phyloP scores from a whole-genome alignment of 1,140 invertebrate species.

The Drosophila cardini region DNA sequence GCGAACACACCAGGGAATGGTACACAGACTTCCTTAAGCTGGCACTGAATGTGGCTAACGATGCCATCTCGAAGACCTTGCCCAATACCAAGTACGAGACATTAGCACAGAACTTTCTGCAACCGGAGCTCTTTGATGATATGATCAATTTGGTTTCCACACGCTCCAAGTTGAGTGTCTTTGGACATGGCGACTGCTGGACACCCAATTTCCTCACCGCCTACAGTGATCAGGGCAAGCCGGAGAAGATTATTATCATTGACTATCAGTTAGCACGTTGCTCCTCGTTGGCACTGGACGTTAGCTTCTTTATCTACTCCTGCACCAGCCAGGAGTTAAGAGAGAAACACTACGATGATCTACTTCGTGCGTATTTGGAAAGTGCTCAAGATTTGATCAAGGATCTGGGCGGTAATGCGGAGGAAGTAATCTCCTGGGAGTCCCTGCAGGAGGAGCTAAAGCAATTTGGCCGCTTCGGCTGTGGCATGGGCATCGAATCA shows the following conservation, averaged over 20 bases:
- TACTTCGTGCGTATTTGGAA: conserved; percentile 87
- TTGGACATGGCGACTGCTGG: conserved; percentile 91
- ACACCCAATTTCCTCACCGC: conserved; percentile 89
- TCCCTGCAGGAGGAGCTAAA: conserved; percentile 86
- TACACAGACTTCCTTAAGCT: conserved; percentile 87
- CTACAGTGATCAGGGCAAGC: conserved; percentile 79
- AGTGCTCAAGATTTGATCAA: conserved; percentile 86
- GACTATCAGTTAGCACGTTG: conserved; percentile 89
- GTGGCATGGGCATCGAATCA: conserved; percentile 88
- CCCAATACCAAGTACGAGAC: conserved; percentile 86
- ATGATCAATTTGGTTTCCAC: conserved; percentile 70
- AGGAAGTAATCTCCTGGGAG: conserved; percentile 86
- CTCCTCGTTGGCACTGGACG: conserved; percentile 87
- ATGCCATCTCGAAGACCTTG: conserved; percentile 88
- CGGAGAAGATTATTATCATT: conserved; percentile 87
- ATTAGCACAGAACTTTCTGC: conserved; percentile 86
- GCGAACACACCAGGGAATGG: conserved; percentile 87
- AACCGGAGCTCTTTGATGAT: conserved; percentile 85
- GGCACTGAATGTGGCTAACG: conserved; percentile 86
- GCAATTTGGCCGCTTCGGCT: conserved; percentile 87
- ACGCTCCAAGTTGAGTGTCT: conserved; percentile 85
- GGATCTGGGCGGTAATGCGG: conserved; percentile 87
- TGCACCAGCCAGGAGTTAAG: conserved; percentile 87
- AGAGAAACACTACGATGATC: conserved; percentile 86
- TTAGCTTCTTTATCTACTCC: conserved; percentile 88